Evolutionary conservation across 2,888 invertebrate species (phyloP).

Genomic region (Cephus sareptanus): DNA sequence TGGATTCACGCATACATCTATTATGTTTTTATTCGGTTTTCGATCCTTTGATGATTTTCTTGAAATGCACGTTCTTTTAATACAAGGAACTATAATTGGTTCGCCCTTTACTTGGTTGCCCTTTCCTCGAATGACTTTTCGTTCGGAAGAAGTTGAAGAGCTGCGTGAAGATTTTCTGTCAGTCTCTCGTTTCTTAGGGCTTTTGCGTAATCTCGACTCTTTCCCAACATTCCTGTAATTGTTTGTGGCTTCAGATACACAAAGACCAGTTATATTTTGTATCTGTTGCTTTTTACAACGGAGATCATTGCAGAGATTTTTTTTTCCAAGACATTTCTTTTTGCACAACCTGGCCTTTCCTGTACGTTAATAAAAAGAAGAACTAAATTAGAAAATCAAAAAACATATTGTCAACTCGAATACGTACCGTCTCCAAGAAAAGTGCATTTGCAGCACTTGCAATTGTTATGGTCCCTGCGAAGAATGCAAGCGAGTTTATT

Average conservation of each 20-base stretch:
- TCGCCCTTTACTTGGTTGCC: neutral
- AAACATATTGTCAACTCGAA: neutral
- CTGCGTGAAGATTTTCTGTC: neutral
- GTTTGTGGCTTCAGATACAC: neutral
- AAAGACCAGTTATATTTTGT: neutral
- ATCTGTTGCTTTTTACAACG: neutral
- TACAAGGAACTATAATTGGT: neutral
- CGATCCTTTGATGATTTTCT: neutral
- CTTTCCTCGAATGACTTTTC: neutral
- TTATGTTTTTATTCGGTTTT: neutral
- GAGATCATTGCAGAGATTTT: neutral
- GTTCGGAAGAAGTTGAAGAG: neutral
- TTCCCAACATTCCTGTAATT: neutral
- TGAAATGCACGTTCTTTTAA: neutral
- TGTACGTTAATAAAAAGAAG: neutral
- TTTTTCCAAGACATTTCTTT: neutral
- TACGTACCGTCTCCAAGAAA: neutral
- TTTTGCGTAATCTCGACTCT: neutral
- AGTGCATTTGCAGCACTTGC: constrained; percentile 14
- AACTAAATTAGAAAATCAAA: neutral
- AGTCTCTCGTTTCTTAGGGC: neutral
- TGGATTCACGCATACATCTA: neutral
- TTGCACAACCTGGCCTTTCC: neutral
- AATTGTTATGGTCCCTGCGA: constrained; percentile 10
- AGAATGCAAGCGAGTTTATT: constrained; percentile 8